Base-by-base conservation (phyloP, 2,113 vertebrate species). In the Acinonyx jubatus region DNA sequence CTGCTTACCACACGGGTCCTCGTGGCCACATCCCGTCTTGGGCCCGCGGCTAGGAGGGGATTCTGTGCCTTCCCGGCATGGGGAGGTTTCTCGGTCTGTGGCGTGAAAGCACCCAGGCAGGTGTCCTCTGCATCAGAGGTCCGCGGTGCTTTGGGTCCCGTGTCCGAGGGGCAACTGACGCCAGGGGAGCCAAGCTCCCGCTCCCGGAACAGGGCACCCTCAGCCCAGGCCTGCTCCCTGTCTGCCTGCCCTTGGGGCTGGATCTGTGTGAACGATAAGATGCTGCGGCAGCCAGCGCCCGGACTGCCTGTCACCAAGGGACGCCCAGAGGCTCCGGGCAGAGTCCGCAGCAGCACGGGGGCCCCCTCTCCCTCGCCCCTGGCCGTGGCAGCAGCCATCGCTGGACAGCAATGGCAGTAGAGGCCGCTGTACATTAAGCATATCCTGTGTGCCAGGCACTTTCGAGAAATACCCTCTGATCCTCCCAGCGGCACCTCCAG, bases 1-100 rank as follows among this genome's bases (percentile, higher is more conserved):
- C 27, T 9, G 71, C 48, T 85, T 31, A 3, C 63, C 38, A 10
- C 16, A 1, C 45, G 69, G 65, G 23, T 48, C 69, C 18, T 23
- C 2, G 0, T 13, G 0, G 33, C 81, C 9, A 3, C 15, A 13
- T 18, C 1, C n/a, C 0, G 4, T 36, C 48, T 52, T 1, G 23
- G 66, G 13, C 25, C 66, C 19, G 19, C 0, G 0, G 31, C 25
- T 14, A 15, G 29, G 14, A 48, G 36, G n/a, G 66, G 2, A 14
- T 41, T 23, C 92, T 36, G 25, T 18, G n/a, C 68, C 50, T 91
- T 76, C 69, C n/a, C 4, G 7, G 50, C 45, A 5, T 13, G 13
- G 63, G n/a, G 29, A 73, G 7, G 33, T 5, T 45, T 45, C 45
- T 38, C 4, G 3, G 45, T 94, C 55, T 86, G 18, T 86, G 95